Percentiles rank a stretch among this genome's conserved stretches.
These are phyloP conservation scores for Callinectes sapidus DNA, from an alignment of 2,888 invertebrate species.

Conservation along the genomic window DNA sequence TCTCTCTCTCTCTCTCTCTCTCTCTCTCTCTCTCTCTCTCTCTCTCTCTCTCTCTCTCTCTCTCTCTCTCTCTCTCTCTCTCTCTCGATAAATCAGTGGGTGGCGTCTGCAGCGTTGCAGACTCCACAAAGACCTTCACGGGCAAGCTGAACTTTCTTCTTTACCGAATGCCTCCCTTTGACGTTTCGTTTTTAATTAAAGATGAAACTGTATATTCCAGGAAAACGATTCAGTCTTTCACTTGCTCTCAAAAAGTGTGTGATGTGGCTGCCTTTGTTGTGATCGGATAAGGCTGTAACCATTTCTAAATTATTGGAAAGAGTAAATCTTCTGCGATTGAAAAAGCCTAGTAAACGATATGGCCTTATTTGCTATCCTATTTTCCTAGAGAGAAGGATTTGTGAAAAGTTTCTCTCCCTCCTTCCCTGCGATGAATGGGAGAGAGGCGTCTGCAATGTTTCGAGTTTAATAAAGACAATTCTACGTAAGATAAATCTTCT, in stretches of 20 bases:
- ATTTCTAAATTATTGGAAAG: background rate
- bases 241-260: background rate
- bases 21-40: background rate
- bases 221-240: background rate
- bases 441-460: no score
- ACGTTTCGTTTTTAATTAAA: background rate
- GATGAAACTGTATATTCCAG: background rate
- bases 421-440: no score
- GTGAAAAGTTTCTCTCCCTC: background rate
- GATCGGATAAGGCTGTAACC: background rate
- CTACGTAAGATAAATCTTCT: no score
- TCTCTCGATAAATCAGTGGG: background rate
- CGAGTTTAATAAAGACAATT: no score
- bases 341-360: background rate
- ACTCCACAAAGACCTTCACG: background rate
- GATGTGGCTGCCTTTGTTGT: background rate
- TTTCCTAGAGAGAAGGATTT: background rate
- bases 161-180: constrained; percentile 9
- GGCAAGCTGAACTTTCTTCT: background rate
- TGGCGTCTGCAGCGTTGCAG: background rate
- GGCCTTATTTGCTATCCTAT: background rate
- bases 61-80: constrained; percentile 7
- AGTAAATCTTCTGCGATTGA: background rate
- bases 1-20: constrained; percentile 8
- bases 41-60: constrained; percentile 15